Conservation (phyloP, 2,888 invertebrate species). For the Lithodes maja region DNA sequence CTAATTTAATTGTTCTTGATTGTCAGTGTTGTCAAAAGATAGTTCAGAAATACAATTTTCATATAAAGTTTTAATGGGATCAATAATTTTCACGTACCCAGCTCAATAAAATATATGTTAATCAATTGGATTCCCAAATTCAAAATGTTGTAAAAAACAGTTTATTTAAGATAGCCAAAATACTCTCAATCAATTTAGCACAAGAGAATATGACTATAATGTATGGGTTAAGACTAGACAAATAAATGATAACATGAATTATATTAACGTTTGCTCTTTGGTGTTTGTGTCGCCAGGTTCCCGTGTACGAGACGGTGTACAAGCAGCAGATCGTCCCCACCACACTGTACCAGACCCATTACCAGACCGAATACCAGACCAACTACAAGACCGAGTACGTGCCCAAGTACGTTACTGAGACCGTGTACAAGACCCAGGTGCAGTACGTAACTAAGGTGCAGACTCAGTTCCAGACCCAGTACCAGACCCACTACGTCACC, state of each 20-base stretch:
- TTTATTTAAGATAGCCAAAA: not conserved
- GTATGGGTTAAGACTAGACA: not conserved
- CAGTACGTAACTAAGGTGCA: conserved; percentile 44
- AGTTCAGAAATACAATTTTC: no score
- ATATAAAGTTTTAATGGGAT: no score
- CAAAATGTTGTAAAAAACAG: no score
- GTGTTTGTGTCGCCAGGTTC: conserved; percentile 22
- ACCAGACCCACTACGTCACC: conserved; percentile 59
- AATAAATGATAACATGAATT: no score
- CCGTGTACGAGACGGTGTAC: conserved; percentile 48
- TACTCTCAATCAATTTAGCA: not conserved
- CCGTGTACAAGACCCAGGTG: conserved; percentile 50
- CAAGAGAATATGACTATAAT: not conserved
- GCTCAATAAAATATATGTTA: no score
- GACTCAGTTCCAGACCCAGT: conserved; percentile 57
- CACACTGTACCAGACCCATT: conserved; percentile 62
- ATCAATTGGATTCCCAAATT: no score
- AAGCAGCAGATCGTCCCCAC: conserved; percentile 49
- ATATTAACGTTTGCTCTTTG: not conserved
- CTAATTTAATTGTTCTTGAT: no score
- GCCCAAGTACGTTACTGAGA: conserved; percentile 50
- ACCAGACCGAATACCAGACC: conserved; percentile 56
- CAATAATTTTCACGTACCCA: no score
- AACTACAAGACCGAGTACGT: conserved; percentile 46
- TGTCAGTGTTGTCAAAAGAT: no score